Percentiles rank a stretch among this genome's conserved stretches.
These are phyloP conservation scores for Hippopotamus amphibius DNA, from an alignment of 2,113 vertebrate genomes.

Conservation along the genomic window DNA sequence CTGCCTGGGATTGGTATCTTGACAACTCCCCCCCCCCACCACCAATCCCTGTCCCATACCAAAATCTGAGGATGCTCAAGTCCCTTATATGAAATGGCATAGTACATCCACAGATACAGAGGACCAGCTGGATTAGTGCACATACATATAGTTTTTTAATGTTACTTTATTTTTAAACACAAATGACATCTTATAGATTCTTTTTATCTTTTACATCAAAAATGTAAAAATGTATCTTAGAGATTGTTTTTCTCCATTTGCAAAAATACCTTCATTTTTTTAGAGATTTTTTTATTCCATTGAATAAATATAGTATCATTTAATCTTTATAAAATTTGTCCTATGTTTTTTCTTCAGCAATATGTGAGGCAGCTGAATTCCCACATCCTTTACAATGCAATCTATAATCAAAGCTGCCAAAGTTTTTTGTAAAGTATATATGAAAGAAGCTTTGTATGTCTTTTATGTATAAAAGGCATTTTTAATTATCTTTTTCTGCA, in stretches of 20 bases:
- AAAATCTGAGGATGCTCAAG: not conserved
- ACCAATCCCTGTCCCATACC: not conserved
- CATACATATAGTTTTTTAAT: not conserved
- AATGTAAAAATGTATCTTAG: not conserved
- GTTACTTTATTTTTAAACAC: not conserved
- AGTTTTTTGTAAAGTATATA: not conserved
- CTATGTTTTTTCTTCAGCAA: not conserved
- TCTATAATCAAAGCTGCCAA: not conserved
- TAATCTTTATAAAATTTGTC: not conserved
- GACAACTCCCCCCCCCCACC: not conserved
- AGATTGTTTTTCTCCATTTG: not conserved
- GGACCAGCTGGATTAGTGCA: not conserved
- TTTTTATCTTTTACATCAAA: not conserved
- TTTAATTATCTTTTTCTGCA: not conserved
- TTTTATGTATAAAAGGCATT: not conserved
- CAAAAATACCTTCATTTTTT: not conserved
- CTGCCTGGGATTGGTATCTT: not conserved
- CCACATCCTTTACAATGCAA: not conserved
- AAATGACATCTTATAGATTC: not conserved
- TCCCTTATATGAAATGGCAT: not conserved
- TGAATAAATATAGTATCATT: not conserved
- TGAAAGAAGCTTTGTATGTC: not conserved
- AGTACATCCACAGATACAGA: not conserved
- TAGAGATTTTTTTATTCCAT: not conserved
- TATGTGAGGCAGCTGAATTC: not conserved